Evolutionary conservation across 2,888 invertebrate genomes (phyloP), one percentile per base, ranked within the genome.

Genomic region (Cremastinae sp.): DNA sequence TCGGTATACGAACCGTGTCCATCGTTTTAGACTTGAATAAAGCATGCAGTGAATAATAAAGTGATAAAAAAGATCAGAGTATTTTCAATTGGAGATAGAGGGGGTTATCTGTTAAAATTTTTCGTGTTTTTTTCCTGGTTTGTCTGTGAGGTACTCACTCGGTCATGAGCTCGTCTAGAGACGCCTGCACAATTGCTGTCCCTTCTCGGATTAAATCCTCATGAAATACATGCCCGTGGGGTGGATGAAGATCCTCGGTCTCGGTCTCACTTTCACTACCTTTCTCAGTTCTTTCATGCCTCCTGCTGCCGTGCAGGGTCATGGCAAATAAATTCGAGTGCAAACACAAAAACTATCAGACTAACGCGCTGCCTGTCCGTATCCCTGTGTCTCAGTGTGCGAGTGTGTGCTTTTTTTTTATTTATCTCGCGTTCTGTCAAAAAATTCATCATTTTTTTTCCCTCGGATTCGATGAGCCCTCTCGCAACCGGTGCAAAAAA

Each of bases 191-290:
- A 86, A 87, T 88, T 70, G 88, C 85, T 51, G 88, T 84, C 78
- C 87, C 88, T 76, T 86, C 86, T 80, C 88, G 84, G 68, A 86
- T 87, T 81, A 85, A 83, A 81, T 85, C 87, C 81, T 84, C 86
- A 78, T 87, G 86, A 80, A 86, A 89, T 79, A 87, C 89, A 80
- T 89, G 88, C 83, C 83, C 86, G 79, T 86, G 86, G 77, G 85
- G 79, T 81, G 87, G 83, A 79, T 88, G 87, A 80, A 88, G 86
- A 82, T 94, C 94, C 90, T 95, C 95, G 78, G 94, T 94, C 90
- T 95, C 95, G 89, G 94, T 94, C 91, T 95, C 93, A 89, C 94
- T 94, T 89, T 94, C 92, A 87, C 92, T 92, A 87, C 92, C 92
- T 85, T 92, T 91, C 85, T 89, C 89, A 80, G 86, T 88, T 86